Evolutionary conservation across 2,888 invertebrate genomes (phyloP).

Genomic region (Erebia palarica): DNA sequence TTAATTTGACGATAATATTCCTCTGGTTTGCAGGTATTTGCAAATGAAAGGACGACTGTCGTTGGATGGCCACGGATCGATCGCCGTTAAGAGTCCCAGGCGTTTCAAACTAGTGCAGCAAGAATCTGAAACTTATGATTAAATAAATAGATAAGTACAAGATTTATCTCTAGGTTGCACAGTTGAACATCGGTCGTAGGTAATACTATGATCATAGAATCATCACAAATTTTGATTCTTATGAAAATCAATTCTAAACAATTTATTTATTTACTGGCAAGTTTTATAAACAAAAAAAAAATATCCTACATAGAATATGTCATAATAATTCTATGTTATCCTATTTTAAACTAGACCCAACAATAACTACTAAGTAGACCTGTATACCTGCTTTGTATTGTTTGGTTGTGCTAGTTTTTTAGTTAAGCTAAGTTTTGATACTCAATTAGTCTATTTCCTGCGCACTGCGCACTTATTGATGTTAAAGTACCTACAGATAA

Average conservation of each 20-base stretch:
- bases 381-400: too few species aligned
- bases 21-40: constrained; percentile 78
- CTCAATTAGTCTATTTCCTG: too few species aligned
- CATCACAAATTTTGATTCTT: background rate
- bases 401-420: too few species aligned
- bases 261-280: background rate
- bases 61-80: constrained; percentile 89
- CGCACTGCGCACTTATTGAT: too few species aligned
- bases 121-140: constrained; percentile 95
- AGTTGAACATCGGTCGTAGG: background rate
- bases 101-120: constrained; percentile 95
- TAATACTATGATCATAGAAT: background rate
- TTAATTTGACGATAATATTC: background rate
- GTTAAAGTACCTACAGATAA: too few species aligned
- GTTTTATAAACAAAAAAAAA: background rate
- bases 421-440: too few species aligned
- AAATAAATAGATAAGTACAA: constrained; percentile 54
- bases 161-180: background rate
- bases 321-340: too few species aligned
- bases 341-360: too few species aligned
- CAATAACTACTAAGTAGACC: too few species aligned
- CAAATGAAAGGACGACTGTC: constrained; percentile 89
- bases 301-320: too few species aligned
- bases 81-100: constrained; percentile 92
- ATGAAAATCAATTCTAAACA: background rate